Evolutionary conservation across 2,888 invertebrate genomes (phyloP).

Genomic region (Trypoxylon attenuatum): DNA sequence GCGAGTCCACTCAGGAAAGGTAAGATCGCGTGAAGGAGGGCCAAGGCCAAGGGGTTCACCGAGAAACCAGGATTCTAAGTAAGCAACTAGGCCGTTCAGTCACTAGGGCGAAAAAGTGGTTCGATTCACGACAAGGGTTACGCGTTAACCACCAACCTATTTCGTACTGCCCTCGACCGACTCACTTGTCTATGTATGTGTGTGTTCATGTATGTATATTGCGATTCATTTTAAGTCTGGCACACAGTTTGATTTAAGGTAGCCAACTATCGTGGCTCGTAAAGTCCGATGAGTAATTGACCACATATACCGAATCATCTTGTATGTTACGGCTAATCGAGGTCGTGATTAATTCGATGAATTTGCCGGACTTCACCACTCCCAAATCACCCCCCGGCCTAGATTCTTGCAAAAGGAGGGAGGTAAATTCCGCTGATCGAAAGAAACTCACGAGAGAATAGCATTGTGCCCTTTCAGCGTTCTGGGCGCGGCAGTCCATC

Average conservation of each 20-base stretch:
- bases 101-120: conserved; percentile 63
- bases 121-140: conserved; percentile 59
- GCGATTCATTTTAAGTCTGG: no score
- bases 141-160: conserved; percentile 29
- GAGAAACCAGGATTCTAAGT: conserved; percentile 47
- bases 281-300: not conserved
- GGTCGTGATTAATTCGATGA: not conserved
- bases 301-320: not conserved
- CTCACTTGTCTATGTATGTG: not conserved
- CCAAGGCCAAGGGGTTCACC: conserved; percentile 70
- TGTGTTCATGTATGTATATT: no score
- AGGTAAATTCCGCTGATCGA: not conserved
- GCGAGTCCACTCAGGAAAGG: conserved; percentile 47
- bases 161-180: not conserved
- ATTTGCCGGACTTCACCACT: not conserved
- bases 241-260: not conserved
- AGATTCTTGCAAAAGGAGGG: not conserved
- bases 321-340: conserved; percentile 31
- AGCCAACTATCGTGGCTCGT: not conserved
- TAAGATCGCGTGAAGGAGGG: conserved; percentile 71
- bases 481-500: not conserved
- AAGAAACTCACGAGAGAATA: not conserved
- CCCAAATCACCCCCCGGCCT: not conserved
- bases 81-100: conserved; percentile 64
- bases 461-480: not conserved